A percentile compares a stretch with the other conserved stretches of the same genome.
Conservation (phyloP, 2,113 vertebrate species). For the Myotis brandtii region DNA sequence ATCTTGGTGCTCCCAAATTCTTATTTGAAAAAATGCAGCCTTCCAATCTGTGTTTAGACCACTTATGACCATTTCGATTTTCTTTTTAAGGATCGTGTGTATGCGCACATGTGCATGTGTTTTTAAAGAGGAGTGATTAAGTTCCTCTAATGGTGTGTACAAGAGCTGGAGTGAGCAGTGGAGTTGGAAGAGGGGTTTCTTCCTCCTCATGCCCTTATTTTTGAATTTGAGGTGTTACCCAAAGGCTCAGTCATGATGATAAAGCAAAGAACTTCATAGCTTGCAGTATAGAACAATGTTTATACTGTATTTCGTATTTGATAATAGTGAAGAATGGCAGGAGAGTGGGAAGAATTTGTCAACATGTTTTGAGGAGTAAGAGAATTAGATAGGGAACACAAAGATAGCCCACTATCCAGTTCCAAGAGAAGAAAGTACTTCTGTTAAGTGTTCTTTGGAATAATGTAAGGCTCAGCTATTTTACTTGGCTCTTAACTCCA, state of each 20-base stretch:
- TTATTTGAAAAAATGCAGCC: background rate
- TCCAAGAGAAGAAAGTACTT: background rate
- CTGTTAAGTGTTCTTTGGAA: constrained; percentile 41
- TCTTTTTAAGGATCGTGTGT: background rate
- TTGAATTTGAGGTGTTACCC: constrained; percentile 39
- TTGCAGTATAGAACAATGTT: constrained; percentile 55
- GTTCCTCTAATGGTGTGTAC: background rate
- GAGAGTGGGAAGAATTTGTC: constrained; percentile 65
- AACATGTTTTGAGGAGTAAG: constrained; percentile 67
- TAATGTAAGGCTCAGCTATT: constrained; percentile 36
- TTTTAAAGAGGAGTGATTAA: background rate
- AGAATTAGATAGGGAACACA: constrained; percentile 49
- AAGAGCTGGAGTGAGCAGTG: background rate
- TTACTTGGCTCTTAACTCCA: constrained; percentile 35
- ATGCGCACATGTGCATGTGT: background rate
- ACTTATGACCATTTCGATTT: constrained; percentile 19
- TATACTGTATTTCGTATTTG: constrained; percentile 22
- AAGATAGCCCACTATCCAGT: constrained; percentile 37
- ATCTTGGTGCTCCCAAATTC: constrained; percentile 33
- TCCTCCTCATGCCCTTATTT: constrained; percentile 15
- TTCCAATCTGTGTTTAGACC: background rate
- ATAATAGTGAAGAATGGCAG: constrained; percentile 58
- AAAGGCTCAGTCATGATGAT: constrained; percentile 76
- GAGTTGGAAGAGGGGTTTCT: constrained; percentile 8
- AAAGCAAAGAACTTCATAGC: constrained; percentile 58